Base-by-base conservation (phyloP, 2,888 invertebrate species). In the Ischnus inquisitorius region DNA sequence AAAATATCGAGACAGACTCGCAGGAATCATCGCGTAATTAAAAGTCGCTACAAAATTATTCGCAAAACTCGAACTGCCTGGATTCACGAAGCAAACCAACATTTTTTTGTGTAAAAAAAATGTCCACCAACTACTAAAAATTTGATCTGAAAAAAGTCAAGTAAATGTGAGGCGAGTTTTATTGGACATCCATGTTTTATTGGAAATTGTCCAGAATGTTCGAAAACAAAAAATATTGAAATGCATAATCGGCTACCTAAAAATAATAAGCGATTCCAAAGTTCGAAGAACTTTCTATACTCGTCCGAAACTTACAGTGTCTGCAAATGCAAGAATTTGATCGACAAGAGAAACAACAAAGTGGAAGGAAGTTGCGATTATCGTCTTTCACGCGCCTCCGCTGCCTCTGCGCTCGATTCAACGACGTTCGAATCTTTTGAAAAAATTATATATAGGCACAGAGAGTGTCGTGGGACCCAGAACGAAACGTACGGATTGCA, bases 1-100 rank as follows among this genome's bases (percentile, higher is more conserved):
- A 22, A 22, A 57, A 57, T 14, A 22, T 14, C 57, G 57, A 10
- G 25, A 16, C 25, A 22, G 57, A 14, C 19, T 14, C 22, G 19
- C 14, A 2, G 22, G 25, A 57, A 57, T 57, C 25, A 57, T 57
- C 4, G 57, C 57, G 10, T 51, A 16, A 75, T 74, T 74, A 82
- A 74, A 43, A 46, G 43, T 34, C 3, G 48, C 46, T 46, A 46
- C 41, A 77, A 54, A 28, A 51, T 64, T 34, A 34, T 16, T 28
- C 14, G 16, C 28, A 3, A 6, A 62, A 41, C 25, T 57, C 12
- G 25, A 25, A 54, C 10, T 57, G 22, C 12, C 57, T 3, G 12
- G 22, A 25, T 1, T 34, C 8, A 34, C 34, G 34, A 57, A 4
- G 22, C 1, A 12, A 25, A 1, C 3, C 25, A 22, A 0, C 0